Evolutionary conservation across 2,797 vertebrate genomes (phyloP), one percentile per base, ranked within the genome.

Genomic region (Coranthus polyacanthus): DNA sequence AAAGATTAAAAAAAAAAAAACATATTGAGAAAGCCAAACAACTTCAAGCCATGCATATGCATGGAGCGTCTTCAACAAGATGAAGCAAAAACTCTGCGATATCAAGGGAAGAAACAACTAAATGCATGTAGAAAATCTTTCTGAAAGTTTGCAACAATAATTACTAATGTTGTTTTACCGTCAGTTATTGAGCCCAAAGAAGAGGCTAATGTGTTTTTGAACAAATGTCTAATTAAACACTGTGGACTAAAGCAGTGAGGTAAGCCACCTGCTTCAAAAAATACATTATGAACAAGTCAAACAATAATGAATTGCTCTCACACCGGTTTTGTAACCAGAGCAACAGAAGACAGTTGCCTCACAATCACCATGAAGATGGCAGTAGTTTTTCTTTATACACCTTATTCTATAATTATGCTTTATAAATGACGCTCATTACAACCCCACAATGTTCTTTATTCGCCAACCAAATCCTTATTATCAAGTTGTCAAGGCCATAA

Each of bases 1-100:
- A 92, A 90, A 89, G 69, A 91, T 87, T 90, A 87, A 78, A 90
- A 93, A 26, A 26, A 26, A 92, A 93, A 91, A 93, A 94, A 92
- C 89, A 90, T 89, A 92, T 81, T 82, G 82, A 79, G 76, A 90
- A 88, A 91, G 75, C 82, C 88, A 94, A 92, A 93, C 87, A 92
- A 86, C 90, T 88, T 81, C 75, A 73, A 74, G 71, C 67, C 86
- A 93, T 92, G 84, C 88, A 93, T 94, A 93, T 94, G 92, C 90
- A 94, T 93, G 86, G 26, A 32, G 56, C n/a, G 46, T 51, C 60
- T 85, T 86, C 59, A 46, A 74, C 74, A 45, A 79, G 72, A 86
- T 69, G 72, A 75, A 78, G 72, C 57, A 62, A 64, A 78, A 78
- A 52, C 72, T 80, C 63, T 70, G 36, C 38, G 51, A 82, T 82